Evolutionary conservation across 30 jellyfish, hydroid and myxozoan genomes (phyloP), one percentile per base, ranked within the genome.

Genomic region (Cassiopea andromeda): DNA sequence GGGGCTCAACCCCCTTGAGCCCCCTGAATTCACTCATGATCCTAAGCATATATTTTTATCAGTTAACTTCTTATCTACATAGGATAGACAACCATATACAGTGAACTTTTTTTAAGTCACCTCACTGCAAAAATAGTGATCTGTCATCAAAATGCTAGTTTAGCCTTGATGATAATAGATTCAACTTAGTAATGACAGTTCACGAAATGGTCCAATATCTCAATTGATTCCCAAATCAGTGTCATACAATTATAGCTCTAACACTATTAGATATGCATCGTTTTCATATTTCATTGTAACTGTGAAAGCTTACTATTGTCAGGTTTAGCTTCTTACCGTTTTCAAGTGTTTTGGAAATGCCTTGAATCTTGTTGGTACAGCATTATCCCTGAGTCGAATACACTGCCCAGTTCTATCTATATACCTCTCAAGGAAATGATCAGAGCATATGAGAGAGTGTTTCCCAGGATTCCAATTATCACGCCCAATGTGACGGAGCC

Each of bases 331-430:
- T 54, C 64, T 81, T 81, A 50, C 91, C 80, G 46, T 85, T 48
- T 70, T 85, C 15, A 85, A 75, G 54, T 85, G 79, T 45, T 85
- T 19, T 47, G 90, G 93, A 45, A 85, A 85, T 27, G 27, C 48
- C 78, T 73, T 73, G 89, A 83, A 67, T 64, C 91, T 16, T 13
- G 89, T 1, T 70, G 91, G 91, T 18, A 46, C 77, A 67, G 85
- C 85, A 47, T 67, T 69, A 7, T 48, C 77, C 54, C 73, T 70
- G 44, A 66, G 44, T 69, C 57, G 19, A 6, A 50, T 18, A 38
- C 67, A n/a, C 49, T 83, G 72, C 75, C 54, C 86, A 77, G 27
- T 58, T 49, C 86, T 44, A 49, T 77, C 71, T 7, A 77, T 1
- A 38, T 48, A 44, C 27, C 27, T 18, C 47, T 77, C 86, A 9